phyloP scores from a whole-genome alignment of 1,140 invertebrate species.

The Eubasilissa regina region DNA sequence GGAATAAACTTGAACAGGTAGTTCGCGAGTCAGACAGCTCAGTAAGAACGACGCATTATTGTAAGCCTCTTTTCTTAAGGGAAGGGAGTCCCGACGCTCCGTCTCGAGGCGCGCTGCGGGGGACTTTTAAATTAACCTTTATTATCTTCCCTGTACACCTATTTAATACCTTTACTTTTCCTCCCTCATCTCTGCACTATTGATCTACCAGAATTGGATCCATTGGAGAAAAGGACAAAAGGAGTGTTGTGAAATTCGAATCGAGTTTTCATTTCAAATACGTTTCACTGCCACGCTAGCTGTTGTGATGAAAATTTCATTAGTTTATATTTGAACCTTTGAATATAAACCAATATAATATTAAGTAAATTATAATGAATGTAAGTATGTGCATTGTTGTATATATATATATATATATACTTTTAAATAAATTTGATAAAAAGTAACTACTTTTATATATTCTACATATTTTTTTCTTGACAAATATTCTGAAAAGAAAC shows the following conservation, averaged over 20 bases:
- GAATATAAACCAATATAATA: too few species aligned
- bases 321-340: too few species aligned
- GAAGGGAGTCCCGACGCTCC: constrained; percentile 34
- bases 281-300: too few species aligned
- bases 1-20: constrained; percentile 44
- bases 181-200: constrained; percentile 9
- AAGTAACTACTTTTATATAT: too few species aligned
- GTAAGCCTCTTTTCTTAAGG: constrained; percentile 45
- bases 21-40: constrained; percentile 26
- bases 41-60: constrained; percentile 35
- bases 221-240: not conserved
- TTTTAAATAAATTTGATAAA: too few species aligned
- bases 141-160: constrained; percentile 58
- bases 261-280: not conserved
- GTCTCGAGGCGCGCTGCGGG: constrained; percentile 55
- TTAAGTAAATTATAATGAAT: too few species aligned
- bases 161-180: constrained; percentile 49
- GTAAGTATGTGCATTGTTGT: too few species aligned
- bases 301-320: too few species aligned
- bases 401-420: too few species aligned
- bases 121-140: constrained; percentile 61
- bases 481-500: too few species aligned
- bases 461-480: too few species aligned
- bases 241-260: not conserved
- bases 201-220: not conserved